phyloP scores from a whole-genome alignment of 2,888 invertebrate species.

The Pachymerium ferrugineum region DNA sequence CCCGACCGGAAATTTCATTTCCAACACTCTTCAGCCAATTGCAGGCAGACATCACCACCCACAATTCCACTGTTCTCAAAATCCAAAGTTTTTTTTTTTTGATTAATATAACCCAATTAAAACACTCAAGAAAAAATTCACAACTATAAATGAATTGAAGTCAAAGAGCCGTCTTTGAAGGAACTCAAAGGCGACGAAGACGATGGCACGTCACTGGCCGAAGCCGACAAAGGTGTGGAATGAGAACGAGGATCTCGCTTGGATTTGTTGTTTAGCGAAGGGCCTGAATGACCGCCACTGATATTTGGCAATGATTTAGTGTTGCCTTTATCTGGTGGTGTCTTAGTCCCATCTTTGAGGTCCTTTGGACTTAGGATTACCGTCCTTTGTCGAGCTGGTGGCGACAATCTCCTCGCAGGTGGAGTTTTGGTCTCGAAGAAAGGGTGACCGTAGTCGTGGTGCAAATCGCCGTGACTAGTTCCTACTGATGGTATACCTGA shows the following conservation, averaged over 20 bases:
- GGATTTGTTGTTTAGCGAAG: too few relatives aligned
- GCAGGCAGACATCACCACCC: too few relatives aligned
- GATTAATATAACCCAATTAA: too few relatives aligned
- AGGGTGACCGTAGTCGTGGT: constrained; percentile 29
- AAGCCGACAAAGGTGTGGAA: neutral
- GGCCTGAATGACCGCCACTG: neutral
- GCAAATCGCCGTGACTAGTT: constrained; percentile 4
- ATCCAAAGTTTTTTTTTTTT: too few relatives aligned
- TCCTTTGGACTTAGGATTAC: neutral
- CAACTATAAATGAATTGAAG: neutral
- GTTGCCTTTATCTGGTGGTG: too few relatives aligned
- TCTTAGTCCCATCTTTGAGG: neutral
- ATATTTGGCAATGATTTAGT: neutral
- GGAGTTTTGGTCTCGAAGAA: neutral
- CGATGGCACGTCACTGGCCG: neutral
- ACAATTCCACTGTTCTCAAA: too few relatives aligned
- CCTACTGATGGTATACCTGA: constrained; percentile 29
- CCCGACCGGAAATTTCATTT: too few relatives aligned
- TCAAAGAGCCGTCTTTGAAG: neutral
- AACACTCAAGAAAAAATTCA: neutral
- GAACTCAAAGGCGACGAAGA: neutral
- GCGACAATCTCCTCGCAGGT: neutral
- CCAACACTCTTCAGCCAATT: too few relatives aligned
- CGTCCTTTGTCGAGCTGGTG: neutral
- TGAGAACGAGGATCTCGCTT: neutral